phyloP scores from a whole-genome alignment of 1,140 invertebrate species.

The Drosophila nigromelanica region DNA sequence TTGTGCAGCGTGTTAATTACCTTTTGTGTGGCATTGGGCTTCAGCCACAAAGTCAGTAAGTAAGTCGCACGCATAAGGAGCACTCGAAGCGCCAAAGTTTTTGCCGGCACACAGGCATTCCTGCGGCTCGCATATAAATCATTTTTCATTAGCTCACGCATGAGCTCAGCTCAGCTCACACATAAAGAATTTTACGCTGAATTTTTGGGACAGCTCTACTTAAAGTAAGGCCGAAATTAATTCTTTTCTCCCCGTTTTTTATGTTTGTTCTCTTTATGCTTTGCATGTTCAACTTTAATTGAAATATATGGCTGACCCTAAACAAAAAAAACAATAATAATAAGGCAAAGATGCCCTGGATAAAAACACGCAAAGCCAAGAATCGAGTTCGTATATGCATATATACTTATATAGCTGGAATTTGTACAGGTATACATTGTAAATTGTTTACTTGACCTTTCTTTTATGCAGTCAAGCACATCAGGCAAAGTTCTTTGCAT shows the following conservation, averaged over 20 bases:
- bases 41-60: slow-evolving; percentile 54
- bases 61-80: slow-evolving; percentile 52
- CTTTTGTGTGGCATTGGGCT: slow-evolving; percentile 37
- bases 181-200: slow-evolving; percentile 21
- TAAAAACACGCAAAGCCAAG: slow-evolving; percentile 56
- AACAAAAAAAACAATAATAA: slow-evolving; percentile 30
- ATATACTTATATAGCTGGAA: not conserved
- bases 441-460: slow-evolving; percentile 49
- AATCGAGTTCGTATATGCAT: slow-evolving; percentile 8
- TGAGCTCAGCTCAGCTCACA: slow-evolving; percentile 27
- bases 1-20: slow-evolving; percentile 73
- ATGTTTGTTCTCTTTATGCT: slow-evolving; percentile 46
- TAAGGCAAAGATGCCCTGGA: slow-evolving; percentile 38
- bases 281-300: slow-evolving; percentile 77
- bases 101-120: slow-evolving; percentile 17
- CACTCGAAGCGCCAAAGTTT: slow-evolving; percentile 25
- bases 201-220: slow-evolving; percentile 14
- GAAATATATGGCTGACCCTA: slow-evolving; percentile 72
- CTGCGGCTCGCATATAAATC: slow-evolving; percentile 66
- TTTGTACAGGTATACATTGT: slow-evolving; percentile 13
- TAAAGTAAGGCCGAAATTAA: slow-evolving; percentile 37
- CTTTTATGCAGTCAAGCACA: slow-evolving; percentile 16
- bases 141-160: slow-evolving; percentile 74
- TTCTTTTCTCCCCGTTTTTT: slow-evolving; percentile 24
- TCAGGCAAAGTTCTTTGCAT: slow-evolving; percentile 31